A percentile compares a stretch with the other conserved stretches of the same genome.
Conservation (phyloP, 2,797 vertebrate genomes). For the Siniperca obscura region DNA sequence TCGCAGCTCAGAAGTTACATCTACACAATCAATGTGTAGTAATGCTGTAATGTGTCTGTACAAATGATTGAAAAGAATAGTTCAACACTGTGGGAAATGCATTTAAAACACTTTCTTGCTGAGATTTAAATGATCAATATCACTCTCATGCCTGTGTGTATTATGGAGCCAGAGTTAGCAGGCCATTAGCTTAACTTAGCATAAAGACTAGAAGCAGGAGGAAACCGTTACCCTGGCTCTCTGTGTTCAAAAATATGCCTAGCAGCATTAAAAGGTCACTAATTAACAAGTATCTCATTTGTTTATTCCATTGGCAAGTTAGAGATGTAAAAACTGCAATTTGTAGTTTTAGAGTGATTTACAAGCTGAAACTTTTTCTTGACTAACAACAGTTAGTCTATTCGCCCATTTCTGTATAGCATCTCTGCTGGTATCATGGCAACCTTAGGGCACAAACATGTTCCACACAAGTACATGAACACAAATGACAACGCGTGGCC, state of each 20-base stretch:
- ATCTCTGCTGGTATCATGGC: too few relatives aligned
- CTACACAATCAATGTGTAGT: background rate
- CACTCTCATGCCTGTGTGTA: background rate
- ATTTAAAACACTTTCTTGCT: background rate
- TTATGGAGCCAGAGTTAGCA: background rate
- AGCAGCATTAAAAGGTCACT: background rate
- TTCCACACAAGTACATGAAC: too few relatives aligned
- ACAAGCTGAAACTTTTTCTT: background rate
- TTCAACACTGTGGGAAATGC: background rate
- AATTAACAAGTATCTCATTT: background rate
- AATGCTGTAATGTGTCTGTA: background rate
- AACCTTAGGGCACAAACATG: too few relatives aligned
- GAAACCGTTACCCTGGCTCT: background rate
- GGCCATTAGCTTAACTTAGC: background rate
- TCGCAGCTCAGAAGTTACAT: background rate
- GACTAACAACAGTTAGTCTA: too few relatives aligned
- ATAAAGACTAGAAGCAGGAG: background rate
- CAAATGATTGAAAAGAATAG: background rate
- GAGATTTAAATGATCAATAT: constrained; percentile 1
- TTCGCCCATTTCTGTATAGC: too few relatives aligned
- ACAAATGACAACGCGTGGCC: too few relatives aligned
- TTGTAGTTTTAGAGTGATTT: background rate
- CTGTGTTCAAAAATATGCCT: background rate
- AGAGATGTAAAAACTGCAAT: background rate
- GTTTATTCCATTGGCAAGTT: background rate